Percentiles rank a stretch among this genome's conserved stretches.
Conservation (phyloP, 2,113 vertebrate genomes). For the Plotosus lineatus region DNA sequence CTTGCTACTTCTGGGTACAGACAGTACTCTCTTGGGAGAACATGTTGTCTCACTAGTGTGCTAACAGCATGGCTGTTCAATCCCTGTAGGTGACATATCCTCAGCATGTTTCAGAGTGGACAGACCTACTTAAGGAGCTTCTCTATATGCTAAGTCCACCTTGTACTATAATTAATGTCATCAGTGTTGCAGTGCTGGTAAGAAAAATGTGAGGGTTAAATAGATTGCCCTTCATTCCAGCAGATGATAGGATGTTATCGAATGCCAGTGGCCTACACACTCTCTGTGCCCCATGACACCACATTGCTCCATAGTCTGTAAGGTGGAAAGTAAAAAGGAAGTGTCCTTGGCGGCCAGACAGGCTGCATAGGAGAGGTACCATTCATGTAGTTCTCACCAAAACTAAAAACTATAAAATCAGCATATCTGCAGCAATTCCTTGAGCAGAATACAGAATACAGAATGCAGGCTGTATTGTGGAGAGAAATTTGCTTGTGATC, state of each 20-base stretch:
- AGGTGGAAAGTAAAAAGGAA: no score
- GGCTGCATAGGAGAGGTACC: not conserved
- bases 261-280: not conserved
- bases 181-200: no score
- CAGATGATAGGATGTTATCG: not conserved
- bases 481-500: not conserved
- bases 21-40: not conserved
- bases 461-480: not conserved
- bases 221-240: not conserved
- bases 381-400: not conserved
- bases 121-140: not conserved
- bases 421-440: not conserved
- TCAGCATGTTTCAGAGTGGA: not conserved
- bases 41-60: not conserved
- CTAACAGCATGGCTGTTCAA: not conserved
- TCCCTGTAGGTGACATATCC: not conserved
- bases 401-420: not conserved
- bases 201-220: no score
- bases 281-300: not conserved
- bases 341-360: not conserved
- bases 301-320: no score
- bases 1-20: not conserved
- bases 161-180: not conserved
- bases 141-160: not conserved
- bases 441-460: not conserved